phyloP scores from a whole-genome alignment of 2,888 invertebrate species.

The Syrista parreyssii region DNA sequence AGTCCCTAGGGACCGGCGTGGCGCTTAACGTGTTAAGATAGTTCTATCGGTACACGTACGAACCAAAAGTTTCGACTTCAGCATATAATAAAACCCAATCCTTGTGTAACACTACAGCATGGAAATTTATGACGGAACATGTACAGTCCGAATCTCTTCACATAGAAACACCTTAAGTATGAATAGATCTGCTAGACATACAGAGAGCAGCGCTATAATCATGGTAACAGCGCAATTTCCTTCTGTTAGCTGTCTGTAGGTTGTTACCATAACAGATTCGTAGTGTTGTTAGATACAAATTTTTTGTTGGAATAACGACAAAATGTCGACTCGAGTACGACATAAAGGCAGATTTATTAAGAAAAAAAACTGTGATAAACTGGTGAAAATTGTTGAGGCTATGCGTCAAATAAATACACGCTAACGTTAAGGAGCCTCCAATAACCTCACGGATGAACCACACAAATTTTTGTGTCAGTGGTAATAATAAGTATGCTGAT shows the following conservation, averaged over 20 bases:
- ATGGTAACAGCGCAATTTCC: constrained; percentile 11
- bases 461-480: not conserved
- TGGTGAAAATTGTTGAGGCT: constrained; percentile 10
- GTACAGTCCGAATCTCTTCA: constrained; percentile 13
- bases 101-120: not conserved
- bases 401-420: constrained; percentile 13
- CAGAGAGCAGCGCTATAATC: constrained; percentile 15
- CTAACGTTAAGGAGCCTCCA: not conserved
- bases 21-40: too few species aligned
- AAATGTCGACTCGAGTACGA: constrained; percentile 6
- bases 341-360: constrained; percentile 16
- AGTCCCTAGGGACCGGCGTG: too few species aligned
- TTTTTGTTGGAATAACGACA: not conserved
- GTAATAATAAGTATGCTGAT: constrained; percentile 15
- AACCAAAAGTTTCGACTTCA: too few species aligned
- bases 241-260: not conserved
- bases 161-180: constrained; percentile 17
- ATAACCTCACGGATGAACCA: constrained; percentile 9
- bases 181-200: constrained; percentile 11
- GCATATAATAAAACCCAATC: too few species aligned
- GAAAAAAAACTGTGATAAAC: constrained; percentile 12
- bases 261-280: too few species aligned
- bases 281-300: too few species aligned
- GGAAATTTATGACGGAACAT: constrained; percentile 10
- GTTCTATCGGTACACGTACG: too few species aligned